Conservation (phyloP, 2,797 vertebrate genomes). For the Remorina albescens region DNA sequence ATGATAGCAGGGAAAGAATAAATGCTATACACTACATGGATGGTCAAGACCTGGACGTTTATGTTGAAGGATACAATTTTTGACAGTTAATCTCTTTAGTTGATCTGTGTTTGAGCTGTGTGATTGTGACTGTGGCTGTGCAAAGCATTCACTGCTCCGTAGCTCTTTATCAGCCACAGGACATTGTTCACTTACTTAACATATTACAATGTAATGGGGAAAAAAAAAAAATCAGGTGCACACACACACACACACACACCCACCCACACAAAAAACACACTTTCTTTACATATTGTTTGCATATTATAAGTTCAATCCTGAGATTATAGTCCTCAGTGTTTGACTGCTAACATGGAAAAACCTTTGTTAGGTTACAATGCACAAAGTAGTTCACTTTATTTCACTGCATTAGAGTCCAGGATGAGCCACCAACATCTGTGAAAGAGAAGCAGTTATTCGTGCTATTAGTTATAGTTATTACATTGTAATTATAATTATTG, state of each 20-base stretch:
- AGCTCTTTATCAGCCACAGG: background rate
- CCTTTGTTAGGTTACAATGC: background rate
- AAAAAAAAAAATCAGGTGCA: background rate
- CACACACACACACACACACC: background rate
- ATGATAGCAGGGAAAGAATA: background rate
- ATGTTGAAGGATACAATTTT: background rate
- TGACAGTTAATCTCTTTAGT: background rate
- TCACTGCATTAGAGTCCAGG: conserved; percentile 1
- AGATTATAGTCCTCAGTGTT: background rate
- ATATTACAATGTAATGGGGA: background rate
- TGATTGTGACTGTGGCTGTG: background rate
- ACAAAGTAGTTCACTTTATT: background rate
- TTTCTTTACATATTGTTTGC: too few relatives aligned
- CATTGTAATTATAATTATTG: background rate
- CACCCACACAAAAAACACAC: background rate
- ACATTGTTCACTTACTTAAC: conserved; percentile 10
- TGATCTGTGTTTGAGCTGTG: conserved; percentile 5
- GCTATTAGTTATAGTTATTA: conserved; percentile 4
- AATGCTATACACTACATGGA: background rate
- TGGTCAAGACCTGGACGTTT: background rate
- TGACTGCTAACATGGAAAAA: background rate
- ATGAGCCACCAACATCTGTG: conserved; percentile 33
- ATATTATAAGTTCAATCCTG: background rate
- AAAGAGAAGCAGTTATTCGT: conserved; percentile 20
- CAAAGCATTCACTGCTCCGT: background rate